Percentiles rank a stretch among this genome's conserved stretches.
Conservation (phyloP, 2,113 vertebrate genomes). For the Pelvicachromis taeniatus region DNA sequence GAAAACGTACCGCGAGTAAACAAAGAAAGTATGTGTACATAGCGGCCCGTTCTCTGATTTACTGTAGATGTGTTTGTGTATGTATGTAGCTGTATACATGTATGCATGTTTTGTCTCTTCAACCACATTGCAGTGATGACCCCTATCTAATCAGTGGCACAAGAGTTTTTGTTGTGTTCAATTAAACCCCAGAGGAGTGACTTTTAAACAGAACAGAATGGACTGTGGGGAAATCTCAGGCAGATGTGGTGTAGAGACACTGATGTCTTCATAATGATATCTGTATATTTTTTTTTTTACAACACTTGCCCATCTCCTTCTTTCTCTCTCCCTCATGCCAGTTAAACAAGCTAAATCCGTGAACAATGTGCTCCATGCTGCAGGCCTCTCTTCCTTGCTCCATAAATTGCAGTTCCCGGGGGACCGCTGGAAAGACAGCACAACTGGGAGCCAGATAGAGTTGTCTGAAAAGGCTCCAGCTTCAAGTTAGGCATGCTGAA, state of each 20-base stretch:
- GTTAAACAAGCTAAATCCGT: slow-evolving; percentile 53
- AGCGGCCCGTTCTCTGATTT: neutral
- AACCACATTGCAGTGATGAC: neutral
- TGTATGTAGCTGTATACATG: neutral
- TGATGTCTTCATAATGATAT: slow-evolving; percentile 71
- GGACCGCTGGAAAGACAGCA: slow-evolving; percentile 39
- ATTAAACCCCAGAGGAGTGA: slow-evolving; percentile 26
- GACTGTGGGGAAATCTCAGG: slow-evolving; percentile 23
- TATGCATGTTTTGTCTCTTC: slow-evolving; percentile 28
- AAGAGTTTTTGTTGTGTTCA: neutral
- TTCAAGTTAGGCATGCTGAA: slow-evolving; percentile 65
- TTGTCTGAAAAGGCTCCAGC: slow-evolving; percentile 62
- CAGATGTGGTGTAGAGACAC: slow-evolving; percentile 62
- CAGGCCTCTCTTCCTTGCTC: slow-evolving; percentile 19
- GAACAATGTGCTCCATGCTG: slow-evolving; percentile 70
- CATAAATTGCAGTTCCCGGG: slow-evolving; percentile 69
- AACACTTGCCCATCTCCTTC: neutral
- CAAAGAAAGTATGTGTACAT: neutral
- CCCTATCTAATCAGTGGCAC: slow-evolving; percentile 26
- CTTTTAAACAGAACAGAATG: slow-evolving; percentile 35
- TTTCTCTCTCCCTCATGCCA: slow-evolving; percentile 32
- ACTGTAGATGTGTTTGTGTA: neutral
- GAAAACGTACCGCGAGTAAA: slow-evolving; percentile 28
- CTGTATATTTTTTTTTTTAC: neutral
- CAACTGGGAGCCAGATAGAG: slow-evolving; percentile 60